A percentile compares a stretch with the other conserved stretches of the same genome.
Conservation (phyloP, 2,888 invertebrate genomes). For the Nyleta sp. region DNA sequence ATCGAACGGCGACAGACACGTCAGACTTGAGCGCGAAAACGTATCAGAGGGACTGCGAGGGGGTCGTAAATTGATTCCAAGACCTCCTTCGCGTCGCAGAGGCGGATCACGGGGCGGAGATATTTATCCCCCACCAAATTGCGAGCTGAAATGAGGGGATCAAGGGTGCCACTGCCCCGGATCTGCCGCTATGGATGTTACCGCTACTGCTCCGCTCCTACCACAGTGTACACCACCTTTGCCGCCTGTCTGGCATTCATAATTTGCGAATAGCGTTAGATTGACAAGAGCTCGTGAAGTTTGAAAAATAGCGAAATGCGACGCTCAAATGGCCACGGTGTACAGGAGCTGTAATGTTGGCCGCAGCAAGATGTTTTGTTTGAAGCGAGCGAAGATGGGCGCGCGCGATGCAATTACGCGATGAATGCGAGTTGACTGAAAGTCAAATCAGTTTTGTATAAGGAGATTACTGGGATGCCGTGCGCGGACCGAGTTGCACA, state of each 20-base stretch:
- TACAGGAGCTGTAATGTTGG: too few species aligned
- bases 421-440: too few species aligned
- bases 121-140: conserved; percentile 62
- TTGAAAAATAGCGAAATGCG: conserved; percentile 78
- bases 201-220: conserved; percentile 36
- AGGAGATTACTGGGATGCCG: too few species aligned
- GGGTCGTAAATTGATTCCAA: conserved; percentile 74
- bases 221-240: conserved; percentile 63
- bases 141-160: conserved; percentile 39
- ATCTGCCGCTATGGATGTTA: conserved; percentile 63
- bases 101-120: conserved; percentile 72
- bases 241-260: conserved; percentile 53
- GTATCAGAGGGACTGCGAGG: conserved; percentile 71
- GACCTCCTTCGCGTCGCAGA: conserved; percentile 69
- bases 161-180: conserved; percentile 57
- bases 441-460: too few species aligned
- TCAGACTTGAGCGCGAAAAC: conserved; percentile 60
- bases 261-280: conserved; percentile 53
- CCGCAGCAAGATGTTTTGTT: too few species aligned
- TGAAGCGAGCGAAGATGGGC: too few species aligned
- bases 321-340: too few species aligned
- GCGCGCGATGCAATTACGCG: too few species aligned
- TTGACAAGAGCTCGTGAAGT: conserved; percentile 70
- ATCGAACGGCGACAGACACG: conserved; percentile 53
- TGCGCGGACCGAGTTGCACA: too few species aligned